Base-by-base conservation (phyloP, 2,113 vertebrate genomes). In the Baryphthengus martii region DNA sequence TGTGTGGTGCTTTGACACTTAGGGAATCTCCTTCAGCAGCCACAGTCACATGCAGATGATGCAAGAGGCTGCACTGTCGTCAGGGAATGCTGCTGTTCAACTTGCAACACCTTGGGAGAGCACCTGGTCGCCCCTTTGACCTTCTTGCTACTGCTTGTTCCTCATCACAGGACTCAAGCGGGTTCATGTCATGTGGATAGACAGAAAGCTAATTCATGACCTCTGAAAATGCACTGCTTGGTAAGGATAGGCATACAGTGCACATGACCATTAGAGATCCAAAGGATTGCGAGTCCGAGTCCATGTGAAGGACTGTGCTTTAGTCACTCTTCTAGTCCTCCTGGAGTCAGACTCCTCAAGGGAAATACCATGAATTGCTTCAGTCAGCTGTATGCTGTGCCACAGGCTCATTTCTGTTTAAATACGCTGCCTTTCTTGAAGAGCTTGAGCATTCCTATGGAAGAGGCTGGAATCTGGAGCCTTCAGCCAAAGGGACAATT, bases 241-340 rank as follows among this genome's bases (percentile, higher is more conserved):
- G 8, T 73, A 24, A 52, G 24, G 28, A 17, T 24, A 20, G 72
- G 37, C n/a, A 1, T 4, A 1, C 7, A 17, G 28, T 10, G 24
- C 42, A 14, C 0, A 0, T 93, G 78, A 73, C 52, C 17, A 35
- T 0, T 9, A 19, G 66, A 56, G 11, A 25, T 42, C 11, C 47
- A 1, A 3, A 67, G 35, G 58, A 9, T 2, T 71, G 39, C 0
- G 0, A 42, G 18, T 9, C 58, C 0, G 0, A 42, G 18, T 9
- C 58, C 2, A 0, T 65, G 80, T 42, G 35, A 71, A 68, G 49
- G 56, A 20, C 56, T 50, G 20, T 65, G 35, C 17, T 45, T 73
- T 65, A 33, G 35, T 53, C 35, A 4, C 23, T 50, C 14, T 18
- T 88, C 23, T 76, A 1, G 14, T 83, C 58, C 24, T 75, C 42